Evolutionary conservation across 2,797 vertebrate species (phyloP).

Genomic region (Ambastaia sidthimunki): DNA sequence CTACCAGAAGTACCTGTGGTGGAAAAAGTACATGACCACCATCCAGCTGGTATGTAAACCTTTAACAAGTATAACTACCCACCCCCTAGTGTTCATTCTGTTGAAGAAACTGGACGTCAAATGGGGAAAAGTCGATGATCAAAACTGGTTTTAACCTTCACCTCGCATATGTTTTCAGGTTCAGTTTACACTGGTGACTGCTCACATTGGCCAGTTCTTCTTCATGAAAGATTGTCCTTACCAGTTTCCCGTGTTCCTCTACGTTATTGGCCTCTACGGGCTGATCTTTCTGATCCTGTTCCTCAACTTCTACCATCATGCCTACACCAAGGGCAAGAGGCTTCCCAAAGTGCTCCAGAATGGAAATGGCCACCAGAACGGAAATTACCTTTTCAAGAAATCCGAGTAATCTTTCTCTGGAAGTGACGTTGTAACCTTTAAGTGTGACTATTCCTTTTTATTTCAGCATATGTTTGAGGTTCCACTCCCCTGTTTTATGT

Average conservation of each 20-base stretch:
- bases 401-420: slow-evolving; percentile 23
- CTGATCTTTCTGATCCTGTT: slow-evolving; percentile 82
- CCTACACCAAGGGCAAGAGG: slow-evolving; percentile 84
- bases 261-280: slow-evolving; percentile 81
- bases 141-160: background rate
- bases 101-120: background rate
- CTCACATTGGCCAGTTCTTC: slow-evolving; percentile 82
- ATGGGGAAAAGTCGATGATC: background rate
- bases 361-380: slow-evolving; percentile 47
- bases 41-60: slow-evolving; percentile 83
- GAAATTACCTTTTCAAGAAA: slow-evolving; percentile 45
- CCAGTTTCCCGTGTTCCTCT: slow-evolving; percentile 83
- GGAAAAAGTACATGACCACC: slow-evolving; percentile 88
- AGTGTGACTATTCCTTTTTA: slow-evolving; percentile 44
- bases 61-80: background rate
- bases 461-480: slow-evolving; percentile 53
- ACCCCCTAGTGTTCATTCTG: background rate
- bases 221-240: slow-evolving; percentile 84
- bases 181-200: slow-evolving; percentile 82
- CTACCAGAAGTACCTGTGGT: slow-evolving; percentile 87
- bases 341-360: slow-evolving; percentile 77
- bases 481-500: slow-evolving; percentile 57
- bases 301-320: slow-evolving; percentile 85
- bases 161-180: slow-evolving; percentile 64
- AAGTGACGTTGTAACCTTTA: slow-evolving; percentile 34